Conservation (phyloP, 2,888 invertebrate genomes). For the Acronicta leporina region DNA sequence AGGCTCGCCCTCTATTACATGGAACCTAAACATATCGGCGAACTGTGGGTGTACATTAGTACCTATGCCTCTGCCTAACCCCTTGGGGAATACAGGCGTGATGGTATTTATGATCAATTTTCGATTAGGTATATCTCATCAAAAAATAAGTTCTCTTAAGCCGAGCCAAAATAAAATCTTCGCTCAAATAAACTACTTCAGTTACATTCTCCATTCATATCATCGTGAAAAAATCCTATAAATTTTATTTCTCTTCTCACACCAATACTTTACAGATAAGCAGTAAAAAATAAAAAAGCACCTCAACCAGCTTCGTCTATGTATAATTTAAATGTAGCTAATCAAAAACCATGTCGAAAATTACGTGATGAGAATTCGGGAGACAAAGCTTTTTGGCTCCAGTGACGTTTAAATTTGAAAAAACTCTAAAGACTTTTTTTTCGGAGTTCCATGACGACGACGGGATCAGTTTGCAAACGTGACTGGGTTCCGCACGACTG, state of each 20-base stretch:
- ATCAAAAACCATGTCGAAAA: slow-evolving; percentile 34
- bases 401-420: slow-evolving; percentile 30
- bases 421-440: slow-evolving; percentile 25
- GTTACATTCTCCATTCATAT: neutral
- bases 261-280: slow-evolving; percentile 25
- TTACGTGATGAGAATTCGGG: slow-evolving; percentile 44
- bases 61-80: too few relatives aligned
- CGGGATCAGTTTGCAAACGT: slow-evolving; percentile 41
- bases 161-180: too few relatives aligned
- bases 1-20: too few relatives aligned
- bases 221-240: slow-evolving; percentile 18
- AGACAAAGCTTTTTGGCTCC: neutral
- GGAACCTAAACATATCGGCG: too few relatives aligned
- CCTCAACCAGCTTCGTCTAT: slow-evolving; percentile 3
- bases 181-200: neutral
- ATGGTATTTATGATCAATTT: too few relatives aligned
- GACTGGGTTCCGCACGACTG: slow-evolving; percentile 32
- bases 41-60: too few relatives aligned
- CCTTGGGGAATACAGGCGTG: too few relatives aligned
- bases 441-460: slow-evolving; percentile 7
- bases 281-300: slow-evolving; percentile 16
- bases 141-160: too few relatives aligned
- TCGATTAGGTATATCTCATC: too few relatives aligned
- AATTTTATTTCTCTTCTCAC: slow-evolving; percentile 24
- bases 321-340: slow-evolving; percentile 37